Percentiles rank a stretch among this genome's conserved stretches.
Conservation (phyloP, 2,888 invertebrate genomes). For the Epinotia bilunana region DNA sequence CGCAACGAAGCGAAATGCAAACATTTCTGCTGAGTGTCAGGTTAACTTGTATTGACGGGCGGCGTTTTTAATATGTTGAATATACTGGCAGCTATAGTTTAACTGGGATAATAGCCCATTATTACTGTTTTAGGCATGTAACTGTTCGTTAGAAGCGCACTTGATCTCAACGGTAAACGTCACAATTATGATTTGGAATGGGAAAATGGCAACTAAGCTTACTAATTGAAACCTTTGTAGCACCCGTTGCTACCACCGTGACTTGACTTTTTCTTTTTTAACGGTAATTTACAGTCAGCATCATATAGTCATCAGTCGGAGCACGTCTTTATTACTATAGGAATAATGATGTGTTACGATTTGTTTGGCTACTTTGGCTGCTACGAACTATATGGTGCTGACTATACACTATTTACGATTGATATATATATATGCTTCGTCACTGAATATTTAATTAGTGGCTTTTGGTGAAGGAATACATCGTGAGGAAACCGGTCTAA, state of each 20-base stretch:
- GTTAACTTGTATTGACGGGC: too few species aligned
- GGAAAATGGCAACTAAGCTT: slow-evolving; percentile 20
- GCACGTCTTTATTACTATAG: too few species aligned
- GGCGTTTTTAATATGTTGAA: neutral
- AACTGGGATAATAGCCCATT: slow-evolving; percentile 15
- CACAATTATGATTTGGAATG: slow-evolving; percentile 25
- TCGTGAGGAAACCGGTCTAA: too few species aligned
- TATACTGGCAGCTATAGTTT: slow-evolving; percentile 1
- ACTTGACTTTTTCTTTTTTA: neutral
- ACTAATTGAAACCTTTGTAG: slow-evolving; percentile 6
- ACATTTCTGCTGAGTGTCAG: too few species aligned
- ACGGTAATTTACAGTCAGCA: neutral
- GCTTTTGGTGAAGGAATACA: too few species aligned
- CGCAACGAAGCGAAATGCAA: too few species aligned
- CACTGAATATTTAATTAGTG: too few species aligned
- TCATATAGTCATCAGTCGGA: too few species aligned
- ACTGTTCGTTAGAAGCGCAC: slow-evolving; percentile 25
- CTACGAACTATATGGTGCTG: too few species aligned
- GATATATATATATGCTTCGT: too few species aligned
- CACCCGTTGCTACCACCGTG: slow-evolving; percentile 10
- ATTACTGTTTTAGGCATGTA: slow-evolving; percentile 39
- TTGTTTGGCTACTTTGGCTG: too few species aligned
- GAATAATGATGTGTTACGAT: too few species aligned
- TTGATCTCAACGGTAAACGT: slow-evolving; percentile 23
- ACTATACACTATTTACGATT: neutral